Percentiles rank a stretch among this genome's conserved stretches.
phyloP scores from a whole-genome alignment of 2,888 invertebrate species.

The Drosophila eohydei region DNA sequence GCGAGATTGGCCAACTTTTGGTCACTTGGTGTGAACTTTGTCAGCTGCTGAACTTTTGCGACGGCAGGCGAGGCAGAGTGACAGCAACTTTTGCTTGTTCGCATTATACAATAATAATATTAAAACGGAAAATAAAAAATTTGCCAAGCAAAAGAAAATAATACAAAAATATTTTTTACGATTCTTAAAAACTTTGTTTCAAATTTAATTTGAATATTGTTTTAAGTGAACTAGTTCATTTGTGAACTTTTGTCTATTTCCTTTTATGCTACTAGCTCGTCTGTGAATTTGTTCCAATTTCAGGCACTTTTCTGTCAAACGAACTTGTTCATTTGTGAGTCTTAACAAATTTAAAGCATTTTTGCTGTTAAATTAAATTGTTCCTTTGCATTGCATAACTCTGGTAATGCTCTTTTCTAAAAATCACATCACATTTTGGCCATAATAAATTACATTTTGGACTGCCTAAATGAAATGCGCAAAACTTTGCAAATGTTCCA shows the following conservation, averaged over 20 bases:
- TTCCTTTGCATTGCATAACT: conserved; percentile 4
- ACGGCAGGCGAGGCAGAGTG: not conserved
- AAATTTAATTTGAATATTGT: not conserved
- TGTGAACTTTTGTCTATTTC: not conserved
- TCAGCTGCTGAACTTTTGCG: conserved; percentile 40
- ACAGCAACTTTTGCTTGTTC: not conserved
- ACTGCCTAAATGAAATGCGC: conserved; percentile 66
- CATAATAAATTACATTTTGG: conserved; percentile 70
- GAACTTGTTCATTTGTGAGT: not conserved
- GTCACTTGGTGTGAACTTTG: conserved; percentile 48
- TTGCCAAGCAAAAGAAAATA: not conserved
- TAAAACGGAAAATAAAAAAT: not conserved
- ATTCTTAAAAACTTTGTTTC: not conserved
- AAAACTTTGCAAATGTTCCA: conserved; percentile 50
- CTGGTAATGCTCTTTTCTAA: conserved; percentile 22
- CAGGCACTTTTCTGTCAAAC: not conserved
- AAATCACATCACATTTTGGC: conserved; percentile 60
- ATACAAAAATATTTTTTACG: not conserved
- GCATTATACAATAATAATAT: conserved; percentile 4
- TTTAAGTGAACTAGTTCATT: not conserved
- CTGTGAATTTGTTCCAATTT: not conserved
- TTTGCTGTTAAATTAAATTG: not conserved
- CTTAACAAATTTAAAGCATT: conserved; percentile 1
- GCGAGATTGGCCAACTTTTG: conserved; percentile 57
- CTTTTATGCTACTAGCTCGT: not conserved